Base-by-base conservation (phyloP, 2,113 vertebrate genomes). In the Capra hircus region DNA sequence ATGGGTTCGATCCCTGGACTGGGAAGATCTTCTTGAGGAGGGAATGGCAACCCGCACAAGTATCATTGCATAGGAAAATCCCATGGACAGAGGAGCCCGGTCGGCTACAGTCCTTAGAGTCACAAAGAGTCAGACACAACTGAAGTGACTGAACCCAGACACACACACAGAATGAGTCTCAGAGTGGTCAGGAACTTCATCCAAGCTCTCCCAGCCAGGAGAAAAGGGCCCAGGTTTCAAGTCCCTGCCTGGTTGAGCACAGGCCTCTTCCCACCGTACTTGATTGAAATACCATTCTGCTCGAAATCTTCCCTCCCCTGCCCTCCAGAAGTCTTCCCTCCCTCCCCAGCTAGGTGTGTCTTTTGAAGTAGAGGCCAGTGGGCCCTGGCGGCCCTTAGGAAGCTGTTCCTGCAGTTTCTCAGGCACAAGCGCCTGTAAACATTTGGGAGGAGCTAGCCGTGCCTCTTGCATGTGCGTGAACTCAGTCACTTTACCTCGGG, bases 271-370 rank as follows among this genome's bases (percentile, higher is more conserved):
- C 52, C 13, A 23, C 36, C 40, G 3, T 15, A 13, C 60, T 27
- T 40, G 25, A 16, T 28, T 21, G 23, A 88, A 67, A 53, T 15
- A n/a, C 30, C 9, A 13, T 48, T 48, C 23, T 43, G 71, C 71
- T 27, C 0, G 21, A 33, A 19, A 45, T 10, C 27, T 23, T 4
- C 67, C 45, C 6, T 2, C 4, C 55, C 62, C 19, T 0, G 15
- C 16, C 15, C 36, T 21, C 21, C 2, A 2, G 14, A 43, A 77
- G 88, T 10, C 67, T 40, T 71, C 67, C 27, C 23, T 8, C 53
- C 45, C 4, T 1, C 5, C 55, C 62, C 43, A 1, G 23, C n/a
- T 25, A 40, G 53, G 28, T 52, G 17, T 6, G 33, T 40, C 67
- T 55, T 55, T 17, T 36, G 50, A 62, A 23, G 48, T 12, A 12